Base-by-base conservation (phyloP, 2,797 vertebrate genomes). In the Enteromius viviparus region DNA sequence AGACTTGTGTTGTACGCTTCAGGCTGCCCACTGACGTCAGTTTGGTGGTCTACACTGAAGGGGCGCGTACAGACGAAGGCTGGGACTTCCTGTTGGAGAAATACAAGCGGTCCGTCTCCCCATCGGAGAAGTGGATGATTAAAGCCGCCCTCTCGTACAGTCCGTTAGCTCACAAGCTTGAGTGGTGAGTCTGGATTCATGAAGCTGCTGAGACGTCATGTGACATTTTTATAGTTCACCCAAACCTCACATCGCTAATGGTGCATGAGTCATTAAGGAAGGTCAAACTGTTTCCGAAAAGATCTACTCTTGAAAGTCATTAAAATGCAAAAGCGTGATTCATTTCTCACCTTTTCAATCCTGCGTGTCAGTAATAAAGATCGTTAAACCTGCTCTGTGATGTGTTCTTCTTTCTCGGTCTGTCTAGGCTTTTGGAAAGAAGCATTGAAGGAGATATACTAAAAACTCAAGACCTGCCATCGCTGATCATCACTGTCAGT, bases 1-100 rank as follows among this genome's bases (percentile, higher is more conserved):
- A 17, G 21, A 15, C 12, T 6, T 45, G 4, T 64, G 4, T 78
- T 6, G 71, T 34, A 68, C 74, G 81, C 42, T 68, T 42, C 76
- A 98, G 97, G 40, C 92, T 97, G 82, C 96, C 97, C 6, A 91
- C 86, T 0, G 97, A 97, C 5, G 72, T 97, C 87, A 96, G 93
- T 34, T 58, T 94, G 86, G 96, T 96, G 0, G 96, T 97, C 87
- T 98, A 95, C 81, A 74, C 93, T 2, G 91, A 96, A 8, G 97
- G 96, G n/a, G 96, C 94, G 17, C 96, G 94, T 65, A 94, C 92
- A 3, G 80, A 92, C 0, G 94, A 95, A 69, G 97, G 96, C n/a
- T 97, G 96, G 96, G 95, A 97, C 88, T 97, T 96, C 89, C 93
- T 98, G 40, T 95, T 96, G 76, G 93, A 94, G 83, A 96, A 95